These are phyloP conservation scores for Poecilus cupreus DNA, from an alignment of 2,888 invertebrate genomes.

Conservation along the genomic window DNA sequence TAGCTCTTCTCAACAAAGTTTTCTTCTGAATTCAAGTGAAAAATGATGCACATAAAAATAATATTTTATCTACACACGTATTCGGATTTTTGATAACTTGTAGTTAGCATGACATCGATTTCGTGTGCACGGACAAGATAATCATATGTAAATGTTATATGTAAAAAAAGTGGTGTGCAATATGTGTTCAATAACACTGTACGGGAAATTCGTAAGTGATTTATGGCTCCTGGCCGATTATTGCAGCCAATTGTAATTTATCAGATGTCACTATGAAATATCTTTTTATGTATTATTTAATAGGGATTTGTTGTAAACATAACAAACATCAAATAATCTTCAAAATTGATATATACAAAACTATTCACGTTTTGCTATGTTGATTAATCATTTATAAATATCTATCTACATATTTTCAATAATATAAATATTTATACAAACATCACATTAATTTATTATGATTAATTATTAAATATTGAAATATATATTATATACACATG, in stretches of 20 bases:
- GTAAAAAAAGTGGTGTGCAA: constrained; percentile 17
- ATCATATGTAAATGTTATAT: constrained; percentile 5
- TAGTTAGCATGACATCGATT: neutral
- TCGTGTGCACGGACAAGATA: neutral
- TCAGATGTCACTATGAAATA: constrained; percentile 41
- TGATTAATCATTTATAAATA: neutral
- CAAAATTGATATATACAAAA: neutral
- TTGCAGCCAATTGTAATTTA: constrained; percentile 38
- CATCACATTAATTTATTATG: too few relatives aligned
- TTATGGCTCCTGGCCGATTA: constrained; percentile 36
- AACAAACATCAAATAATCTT: neutral
- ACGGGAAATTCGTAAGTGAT: constrained; percentile 42
- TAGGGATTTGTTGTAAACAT: constrained; percentile 29
- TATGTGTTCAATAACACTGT: constrained; percentile 9
- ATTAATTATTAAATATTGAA: too few relatives aligned
- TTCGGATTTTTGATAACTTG: constrained; percentile 3
- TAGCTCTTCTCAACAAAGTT: too few relatives aligned
- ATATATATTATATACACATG: too few relatives aligned
- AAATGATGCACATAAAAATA: neutral
- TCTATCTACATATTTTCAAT: neutral
- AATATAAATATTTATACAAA: too few relatives aligned
- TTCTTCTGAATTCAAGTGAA: too few relatives aligned
- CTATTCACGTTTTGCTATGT: neutral
- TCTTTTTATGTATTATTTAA: constrained; percentile 30
- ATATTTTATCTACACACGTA: neutral